Evolutionary conservation across 2,888 invertebrate species (phyloP).

Genomic region (Nomada fucata): DNA sequence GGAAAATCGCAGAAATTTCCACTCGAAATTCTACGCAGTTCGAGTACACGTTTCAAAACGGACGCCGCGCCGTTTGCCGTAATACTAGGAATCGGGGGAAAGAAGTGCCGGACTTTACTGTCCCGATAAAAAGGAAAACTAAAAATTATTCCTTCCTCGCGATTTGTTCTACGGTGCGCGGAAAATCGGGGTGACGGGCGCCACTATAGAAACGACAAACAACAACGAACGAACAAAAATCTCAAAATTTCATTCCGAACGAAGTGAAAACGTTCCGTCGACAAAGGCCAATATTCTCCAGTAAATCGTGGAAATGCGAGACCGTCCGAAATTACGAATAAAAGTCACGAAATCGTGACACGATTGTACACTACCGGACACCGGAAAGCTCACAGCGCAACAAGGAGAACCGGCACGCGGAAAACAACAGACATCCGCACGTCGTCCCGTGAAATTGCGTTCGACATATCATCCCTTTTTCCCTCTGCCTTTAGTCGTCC

Average conservation of each 20-base stretch:
- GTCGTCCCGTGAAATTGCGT: slow-evolving; percentile 40
- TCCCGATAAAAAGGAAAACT: too few species aligned
- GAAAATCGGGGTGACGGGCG: too few species aligned
- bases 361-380: neutral
- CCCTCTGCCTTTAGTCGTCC: neutral
- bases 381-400: neutral
- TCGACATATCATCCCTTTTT: slow-evolving; percentile 16
- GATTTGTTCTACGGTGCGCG: too few species aligned
- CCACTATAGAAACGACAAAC: too few species aligned
- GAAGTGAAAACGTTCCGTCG: neutral
- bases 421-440: slow-evolving; percentile 26
- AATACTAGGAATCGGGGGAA: too few species aligned
- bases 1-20: slow-evolving; percentile 14
- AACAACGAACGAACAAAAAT: too few species aligned
- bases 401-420: slow-evolving; percentile 3
- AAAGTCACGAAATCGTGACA: slow-evolving; percentile 15
- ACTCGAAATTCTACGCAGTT: too few species aligned
- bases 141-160: too few species aligned
- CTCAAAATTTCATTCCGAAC: too few species aligned
- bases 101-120: too few species aligned
- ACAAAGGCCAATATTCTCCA: neutral
- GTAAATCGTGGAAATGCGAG: neutral
- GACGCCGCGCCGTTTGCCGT: too few species aligned
- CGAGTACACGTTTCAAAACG: too few species aligned
- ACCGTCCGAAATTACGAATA: slow-evolving; percentile 24